Base-by-base conservation (phyloP, 2,113 vertebrate genomes). In the Archocentrus centrarchus region DNA sequence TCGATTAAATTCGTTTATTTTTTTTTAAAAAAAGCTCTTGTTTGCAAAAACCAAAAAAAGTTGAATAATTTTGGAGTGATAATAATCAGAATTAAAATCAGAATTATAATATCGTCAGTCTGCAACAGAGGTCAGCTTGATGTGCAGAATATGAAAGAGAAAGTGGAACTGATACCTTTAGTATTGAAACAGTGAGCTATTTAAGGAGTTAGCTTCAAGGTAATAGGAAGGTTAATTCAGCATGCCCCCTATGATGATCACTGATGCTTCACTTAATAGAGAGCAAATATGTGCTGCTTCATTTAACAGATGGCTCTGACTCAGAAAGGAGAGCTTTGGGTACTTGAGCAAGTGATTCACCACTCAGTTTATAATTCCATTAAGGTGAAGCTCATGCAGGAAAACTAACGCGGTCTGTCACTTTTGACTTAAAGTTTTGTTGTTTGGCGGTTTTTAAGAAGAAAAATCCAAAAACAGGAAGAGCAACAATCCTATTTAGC, bases 271-370 rank as follows among this genome's bases (percentile, higher is more conserved):
- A 94, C 93, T 92, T 94, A 93, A 94, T 92, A 91, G 88, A 94
- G 92, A 93, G 89, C 91, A 93, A 94, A 95, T 95, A 94, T 94
- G 93, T 93, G 91, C 93, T 93, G 94, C 93, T 94, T 94, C 93
- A 92, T 93, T 93, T 90, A 93, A 91, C 94, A 94, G 93, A 94
- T 92, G 92, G 91, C 91, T 92, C 80, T 63, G 91, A 90, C 86
- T 93, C 88, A 92, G 92, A 92, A 90, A 89, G 84, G 88, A 91
- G 86, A 91, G 93, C 90, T 92, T 90, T 90, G 91, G 94, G 78
- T 92, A 91, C 93, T 94, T 93, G 88, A 89, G 91, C 88, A 86
- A 93, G 84, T 93, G 91, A 94, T 94, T 94, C 93, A 92, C 84
- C 82, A 27, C 87, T 79, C 86, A 86, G 90, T 90, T 92, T 91